A percentile compares a stretch with the other conserved stretches of the same genome.
Evolutionary conservation across 1,140 invertebrate species (phyloP).

Genomic region (Drosophila subpulchrella): DNA sequence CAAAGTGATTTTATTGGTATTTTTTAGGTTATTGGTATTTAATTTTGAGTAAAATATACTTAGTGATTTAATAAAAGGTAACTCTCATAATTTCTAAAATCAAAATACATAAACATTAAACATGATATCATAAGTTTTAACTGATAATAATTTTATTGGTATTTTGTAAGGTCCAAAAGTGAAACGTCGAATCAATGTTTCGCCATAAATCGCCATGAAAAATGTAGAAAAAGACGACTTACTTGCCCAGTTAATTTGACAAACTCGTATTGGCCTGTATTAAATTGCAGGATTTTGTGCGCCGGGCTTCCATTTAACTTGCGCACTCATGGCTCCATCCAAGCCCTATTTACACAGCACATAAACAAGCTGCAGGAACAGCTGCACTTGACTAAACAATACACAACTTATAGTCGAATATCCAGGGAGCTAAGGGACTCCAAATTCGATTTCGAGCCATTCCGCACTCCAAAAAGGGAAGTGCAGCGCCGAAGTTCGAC

Average conservation of each 20-base stretch:
- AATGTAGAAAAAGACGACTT: not conserved
- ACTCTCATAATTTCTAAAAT: too few relatives aligned
- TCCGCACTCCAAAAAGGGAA: constrained; percentile 46
- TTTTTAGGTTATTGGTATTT: too few relatives aligned
- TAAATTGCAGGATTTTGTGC: constrained; percentile 17
- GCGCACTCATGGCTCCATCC: constrained; percentile 24
- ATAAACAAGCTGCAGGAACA: constrained; percentile 72
- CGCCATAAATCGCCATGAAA: not conserved
- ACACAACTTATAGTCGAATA: constrained; percentile 49
- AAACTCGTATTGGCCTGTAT: constrained; percentile 2
- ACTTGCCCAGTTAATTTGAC: constrained; percentile 2
- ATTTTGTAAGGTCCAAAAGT: not conserved
- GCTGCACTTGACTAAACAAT: constrained; percentile 80
- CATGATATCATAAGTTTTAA: too few relatives aligned
- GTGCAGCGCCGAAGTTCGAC: constrained; percentile 1
- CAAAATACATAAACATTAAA: too few relatives aligned
- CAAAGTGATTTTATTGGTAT: too few relatives aligned
- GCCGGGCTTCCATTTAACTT: constrained; percentile 8
- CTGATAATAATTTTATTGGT: not conserved
- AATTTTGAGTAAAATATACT: too few relatives aligned
- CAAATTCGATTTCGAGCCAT: constrained; percentile 72
- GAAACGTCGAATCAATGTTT: not conserved
- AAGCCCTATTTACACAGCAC: constrained; percentile 58
- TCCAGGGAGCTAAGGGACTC: constrained; percentile 31
- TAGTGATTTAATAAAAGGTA: too few relatives aligned